Evolutionary conservation across 2,888 invertebrate genomes (phyloP), one percentile per base, ranked within the genome.

Genomic region (Ariolimax columbianus): DNA sequence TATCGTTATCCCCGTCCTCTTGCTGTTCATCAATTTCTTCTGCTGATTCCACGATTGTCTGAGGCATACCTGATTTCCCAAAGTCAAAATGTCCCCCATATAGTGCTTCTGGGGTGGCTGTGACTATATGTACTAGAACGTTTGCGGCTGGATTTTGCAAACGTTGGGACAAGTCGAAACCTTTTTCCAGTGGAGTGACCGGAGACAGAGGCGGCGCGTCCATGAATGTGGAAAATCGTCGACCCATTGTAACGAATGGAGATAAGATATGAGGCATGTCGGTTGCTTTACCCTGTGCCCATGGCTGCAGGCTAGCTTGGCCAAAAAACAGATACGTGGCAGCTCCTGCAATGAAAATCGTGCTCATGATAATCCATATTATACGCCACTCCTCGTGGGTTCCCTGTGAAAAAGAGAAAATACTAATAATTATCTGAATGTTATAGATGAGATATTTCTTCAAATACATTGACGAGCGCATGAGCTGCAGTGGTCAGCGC

Each of bases 211-310:
- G 82, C 51, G 78, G 77, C 0, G 51, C 36, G 23, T 83, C 77
- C 33, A 77, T 9, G 36, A 77, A 59, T 19, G 77, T 63, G 6
- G 83, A 77, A 40, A 83, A 68, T 6, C 83, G 17, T 0, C 83
- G 63, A 19, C 77, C 83, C 83, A 83, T 68, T 43, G 77, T 51
- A 26, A 83, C 83, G 19, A 83, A 83, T 30, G 83, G 77, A 17
- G 66, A 77, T 30, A 75, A 43, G 9, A 82, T 43, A 19, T 77
- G 23, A 9, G 82, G 63, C 0, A 17, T 14, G 38, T 26, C 9
- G 19, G 70, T 19, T 3, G 43, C 75, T n/a, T 66, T 47, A 47
- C 23, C 77, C 17, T 33, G 30, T 30, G 83, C 77, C 83, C 83
- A 83, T 3, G 83, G 70, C 55, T 83, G 83, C n/a, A 83, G 4